Base-by-base conservation (phyloP, 1,140 invertebrate species). In the Choristoneura fumiferana region DNA sequence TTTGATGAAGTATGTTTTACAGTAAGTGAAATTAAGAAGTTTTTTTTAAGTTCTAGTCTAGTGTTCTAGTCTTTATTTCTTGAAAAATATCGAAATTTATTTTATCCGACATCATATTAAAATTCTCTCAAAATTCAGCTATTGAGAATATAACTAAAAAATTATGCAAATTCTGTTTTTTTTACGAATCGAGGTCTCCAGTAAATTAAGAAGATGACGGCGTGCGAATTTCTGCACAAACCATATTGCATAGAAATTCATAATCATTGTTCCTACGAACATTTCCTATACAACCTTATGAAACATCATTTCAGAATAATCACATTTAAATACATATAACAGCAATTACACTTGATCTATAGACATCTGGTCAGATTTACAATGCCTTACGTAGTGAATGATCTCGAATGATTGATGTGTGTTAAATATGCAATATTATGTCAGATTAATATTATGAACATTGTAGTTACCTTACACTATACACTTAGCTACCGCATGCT, bases 321-420 rank as follows among this genome's bases (percentile, higher is more conserved):
- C 18, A 6, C 43, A 49, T 29, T 49, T 49, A 49, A 49, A 49
- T 49, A n/a, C n/a, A n/a, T n/a, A 49, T 49, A 49, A 29, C 22
- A 49, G 17, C 43, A 49, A 49, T 49, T 49, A 49, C 43, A 22
- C 29, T 49, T 49, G 17, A 49, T 49, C 1, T 29, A 22, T 49
- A 49, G 43, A 49, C 43, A n/a, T 49, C 43, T 49, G 8, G 18
- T 49, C 22, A 49, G 43, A 49, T 49, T 29, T 14, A 49, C 43
- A 49, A 49, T 49, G 5, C 12, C n/a, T 49, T 49, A 49, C 22
- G 43, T 18, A 49, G 22, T 5, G 43, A 22, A 49, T 33, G 18
- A 49, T 29, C 1, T 8, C 12, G 43, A 22, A 49, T 33, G 18
- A 49, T 29, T 8, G 17, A 49, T 49, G 18, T 18, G 43, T 33